Percentiles rank a stretch among this genome's conserved stretches.
Conservation (phyloP, 2,888 invertebrate species). For the Drosophila macrospina region DNA sequence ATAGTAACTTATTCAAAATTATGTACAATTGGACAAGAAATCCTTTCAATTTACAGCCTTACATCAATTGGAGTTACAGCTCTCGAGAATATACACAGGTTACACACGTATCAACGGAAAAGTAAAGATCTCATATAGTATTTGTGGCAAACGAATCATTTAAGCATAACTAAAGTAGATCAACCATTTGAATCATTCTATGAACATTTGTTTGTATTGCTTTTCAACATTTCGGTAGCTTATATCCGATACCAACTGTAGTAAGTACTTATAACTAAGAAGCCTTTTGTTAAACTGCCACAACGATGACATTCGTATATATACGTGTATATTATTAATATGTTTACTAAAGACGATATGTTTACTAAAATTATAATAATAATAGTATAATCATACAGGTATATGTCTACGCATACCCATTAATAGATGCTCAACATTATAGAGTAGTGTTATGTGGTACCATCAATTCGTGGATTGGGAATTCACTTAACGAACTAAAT, state of each 20-base stretch:
- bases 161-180: slow-evolving; percentile 2
- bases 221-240: slow-evolving; percentile 34
- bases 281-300: slow-evolving; percentile 61
- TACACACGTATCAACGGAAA: background rate
- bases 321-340: slow-evolving; percentile 33
- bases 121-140: no score
- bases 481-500: slow-evolving; percentile 42
- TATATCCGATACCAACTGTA: slow-evolving; percentile 52
- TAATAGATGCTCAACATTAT: slow-evolving; percentile 10
- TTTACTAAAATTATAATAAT: slow-evolving; percentile 64
- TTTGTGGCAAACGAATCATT: slow-evolving; percentile 3
- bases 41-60: slow-evolving; percentile 14
- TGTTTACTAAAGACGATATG: slow-evolving; percentile 57
- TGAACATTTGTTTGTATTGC: slow-evolving; percentile 41
- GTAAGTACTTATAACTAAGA: slow-evolving; percentile 49
- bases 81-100: slow-evolving; percentile 13
- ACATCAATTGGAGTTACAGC: slow-evolving; percentile 4
- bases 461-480: slow-evolving; percentile 18
- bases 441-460: slow-evolving; percentile 15
- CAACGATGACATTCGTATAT: slow-evolving; percentile 53
- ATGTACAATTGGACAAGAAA: slow-evolving; percentile 21
- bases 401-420: slow-evolving; percentile 27
- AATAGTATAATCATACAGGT: slow-evolving; percentile 15
- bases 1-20: slow-evolving; percentile 14
- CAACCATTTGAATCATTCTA: slow-evolving; percentile 16